Evolutionary conservation across 92 coral and sea anemone species (phyloP), one percentile per base, ranked within the genome.

Genomic region (Heliopora coerulea): DNA sequence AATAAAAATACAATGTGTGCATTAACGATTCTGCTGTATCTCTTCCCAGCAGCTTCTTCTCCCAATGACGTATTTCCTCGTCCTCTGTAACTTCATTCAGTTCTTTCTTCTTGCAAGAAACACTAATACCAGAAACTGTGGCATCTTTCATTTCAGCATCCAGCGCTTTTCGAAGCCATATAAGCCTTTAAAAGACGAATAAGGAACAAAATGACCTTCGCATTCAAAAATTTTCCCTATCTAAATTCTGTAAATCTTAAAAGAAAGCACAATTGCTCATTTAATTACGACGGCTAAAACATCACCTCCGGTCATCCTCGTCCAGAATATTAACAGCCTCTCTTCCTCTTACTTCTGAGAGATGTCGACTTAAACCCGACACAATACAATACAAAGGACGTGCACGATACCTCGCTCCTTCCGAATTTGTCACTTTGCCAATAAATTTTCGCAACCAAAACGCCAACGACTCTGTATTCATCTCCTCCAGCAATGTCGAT

Each of bases 131-230:
- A 60, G 17, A 1, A 30, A 39, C 35, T 3, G 66, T 60, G 34
- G 66, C 66, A 28, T 60, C 35, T 30, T 60, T 60, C 35, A 60
- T 60, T 31, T 60, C 66, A 8, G 42, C 42, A 60, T 60, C 66
- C 23, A 60, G 31, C 8, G 46, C 44, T 0, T 1, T 27, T 61
- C 31, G 67, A 61, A 61, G 31, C 42, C 39, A 37, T 31, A 12
- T 30, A 61, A 61, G 3, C 67, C 67, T 61, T 26, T 26, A 15
- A 15, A 56, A 17, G 30, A 56, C 23, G 31, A 15, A 61, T 0
- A n/a, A 25, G 1, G 2, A 23, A 3, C 42, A 61, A 61, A 61
- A 30, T 30, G 4, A 37, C n/a, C n/a, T n/a, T n/a, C n/a, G n/a
- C n/a, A n/a, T n/a, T n/a, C n/a, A n/a, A n/a, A n/a, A n/a, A n/a